Evolutionary conservation across 2,888 invertebrate species (phyloP).

Genomic region (Acrocyrtus sp.): DNA sequence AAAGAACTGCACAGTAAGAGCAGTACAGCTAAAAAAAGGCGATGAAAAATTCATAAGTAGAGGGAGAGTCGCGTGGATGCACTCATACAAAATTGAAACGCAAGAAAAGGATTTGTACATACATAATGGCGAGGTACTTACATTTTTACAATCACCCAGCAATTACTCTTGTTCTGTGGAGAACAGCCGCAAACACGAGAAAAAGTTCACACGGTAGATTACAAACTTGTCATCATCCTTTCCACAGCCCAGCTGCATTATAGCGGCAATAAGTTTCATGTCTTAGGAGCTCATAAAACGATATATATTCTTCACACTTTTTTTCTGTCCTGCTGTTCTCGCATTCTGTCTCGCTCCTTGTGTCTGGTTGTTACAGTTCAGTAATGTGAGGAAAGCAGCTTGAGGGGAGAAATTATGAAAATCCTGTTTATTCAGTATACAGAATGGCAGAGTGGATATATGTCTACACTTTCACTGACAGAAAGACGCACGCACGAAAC

Average conservation of each 20-base stretch:
- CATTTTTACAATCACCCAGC: background rate
- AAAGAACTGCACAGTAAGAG: no score
- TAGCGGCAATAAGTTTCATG: constrained; percentile 18
- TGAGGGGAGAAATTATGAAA: constrained; percentile 30
- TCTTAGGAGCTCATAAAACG: constrained; percentile 28
- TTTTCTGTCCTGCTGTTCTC: background rate
- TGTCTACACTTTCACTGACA: background rate
- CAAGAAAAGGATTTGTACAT: no score
- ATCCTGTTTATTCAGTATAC: constrained; percentile 5
- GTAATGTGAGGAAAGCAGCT: constrained; percentile 19
- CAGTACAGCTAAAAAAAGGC: no score
- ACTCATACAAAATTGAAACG: no score
- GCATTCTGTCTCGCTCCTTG: background rate
- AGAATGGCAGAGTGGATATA: background rate
- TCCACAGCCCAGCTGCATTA: no score
- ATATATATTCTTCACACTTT: background rate
- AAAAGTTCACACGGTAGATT: constrained; percentile 7
- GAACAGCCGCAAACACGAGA: constrained; percentile 10
- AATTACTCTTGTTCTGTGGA: constrained; percentile 14
- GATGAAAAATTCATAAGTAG: no score
- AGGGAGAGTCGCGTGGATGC: constrained; percentile 11
- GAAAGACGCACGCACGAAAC: no score
- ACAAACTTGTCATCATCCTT: constrained; percentile 1
- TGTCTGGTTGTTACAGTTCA: background rate
- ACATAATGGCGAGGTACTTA: no score